These are phyloP conservation scores for Megastigmus dorsalis DNA, from an alignment of 2,888 invertebrate species.

Conservation along the genomic window DNA sequence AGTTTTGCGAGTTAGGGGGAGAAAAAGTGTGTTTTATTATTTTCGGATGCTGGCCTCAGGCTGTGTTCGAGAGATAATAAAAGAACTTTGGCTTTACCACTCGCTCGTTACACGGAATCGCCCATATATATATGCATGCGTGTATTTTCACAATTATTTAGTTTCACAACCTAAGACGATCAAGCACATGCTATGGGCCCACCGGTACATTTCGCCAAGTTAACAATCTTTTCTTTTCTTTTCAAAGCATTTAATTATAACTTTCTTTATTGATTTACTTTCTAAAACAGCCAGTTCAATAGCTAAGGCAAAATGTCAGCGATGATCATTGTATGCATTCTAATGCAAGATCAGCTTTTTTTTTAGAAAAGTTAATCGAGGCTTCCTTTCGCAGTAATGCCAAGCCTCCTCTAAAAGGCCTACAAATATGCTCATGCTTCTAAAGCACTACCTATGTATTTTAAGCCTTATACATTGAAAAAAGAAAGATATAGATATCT, in stretches of 20 bases:
- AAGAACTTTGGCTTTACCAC: too few relatives aligned
- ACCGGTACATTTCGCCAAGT: slow-evolving; percentile 57
- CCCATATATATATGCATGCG: background rate
- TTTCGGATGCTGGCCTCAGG: too few relatives aligned
- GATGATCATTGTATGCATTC: slow-evolving; percentile 31
- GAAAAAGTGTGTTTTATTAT: too few relatives aligned
- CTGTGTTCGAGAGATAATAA: too few relatives aligned
- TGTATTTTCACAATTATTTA: slow-evolving; percentile 23
- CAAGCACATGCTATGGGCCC: slow-evolving; percentile 59
- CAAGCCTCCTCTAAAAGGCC: background rate
- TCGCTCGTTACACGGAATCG: background rate
- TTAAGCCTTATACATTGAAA: slow-evolving; percentile 15
- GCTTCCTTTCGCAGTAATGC: background rate
- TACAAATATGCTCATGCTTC: slow-evolving; percentile 32
- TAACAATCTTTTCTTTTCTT: slow-evolving; percentile 9
- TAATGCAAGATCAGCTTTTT: too few relatives aligned
- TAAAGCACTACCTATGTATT: slow-evolving; percentile 11
- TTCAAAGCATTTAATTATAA: background rate
- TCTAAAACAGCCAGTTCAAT: background rate
- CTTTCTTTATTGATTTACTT: background rate
- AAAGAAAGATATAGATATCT: too few relatives aligned
- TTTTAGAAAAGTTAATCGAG: background rate
- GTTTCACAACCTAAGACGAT: slow-evolving; percentile 39
- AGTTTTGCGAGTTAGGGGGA: too few relatives aligned
- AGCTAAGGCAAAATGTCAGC: slow-evolving; percentile 37